Percentiles rank a stretch among this genome's conserved stretches.
Conservation (phyloP, 2,113 vertebrate species). For the Ia io region DNA sequence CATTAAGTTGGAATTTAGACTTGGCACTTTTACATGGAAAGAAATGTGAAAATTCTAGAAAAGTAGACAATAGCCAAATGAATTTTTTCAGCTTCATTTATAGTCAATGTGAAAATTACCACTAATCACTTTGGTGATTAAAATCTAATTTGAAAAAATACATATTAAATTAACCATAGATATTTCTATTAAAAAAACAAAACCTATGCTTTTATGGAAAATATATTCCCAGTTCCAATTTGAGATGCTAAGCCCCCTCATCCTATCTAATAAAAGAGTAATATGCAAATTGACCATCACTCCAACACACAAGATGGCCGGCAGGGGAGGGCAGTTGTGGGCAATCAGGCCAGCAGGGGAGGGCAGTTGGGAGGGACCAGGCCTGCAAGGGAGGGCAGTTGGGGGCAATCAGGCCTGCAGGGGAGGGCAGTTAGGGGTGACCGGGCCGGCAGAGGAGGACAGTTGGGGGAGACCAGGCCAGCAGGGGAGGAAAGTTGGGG, state of each 20-base stretch:
- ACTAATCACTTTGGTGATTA: not conserved
- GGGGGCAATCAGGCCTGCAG: too few species aligned
- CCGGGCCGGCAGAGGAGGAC: too few species aligned
- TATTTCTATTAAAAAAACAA: not conserved
- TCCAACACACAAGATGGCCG: too few species aligned
- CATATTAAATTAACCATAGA: not conserved
- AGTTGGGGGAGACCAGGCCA: too few species aligned
- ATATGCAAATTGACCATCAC: too few species aligned
- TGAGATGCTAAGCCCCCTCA: not conserved
- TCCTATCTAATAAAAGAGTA: too few species aligned
- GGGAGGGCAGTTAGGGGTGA: too few species aligned
- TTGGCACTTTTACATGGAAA: conserved; percentile 33
- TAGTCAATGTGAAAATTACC: not conserved
- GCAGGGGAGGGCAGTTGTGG: too few species aligned
- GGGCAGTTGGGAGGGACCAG: too few species aligned
- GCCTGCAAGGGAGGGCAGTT: too few species aligned
- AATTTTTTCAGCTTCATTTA: conserved; percentile 22
- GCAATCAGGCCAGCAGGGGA: too few species aligned
- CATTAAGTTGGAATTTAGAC: not conserved
- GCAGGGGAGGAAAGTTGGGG: too few species aligned
- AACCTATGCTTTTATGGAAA: not conserved
- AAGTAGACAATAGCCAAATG: not conserved
- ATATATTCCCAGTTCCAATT: not conserved
- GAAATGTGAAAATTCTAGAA: conserved; percentile 28
- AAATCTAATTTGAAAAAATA: not conserved